phyloP scores from a whole-genome alignment of 1,140 invertebrate species.

The Drosophila persimilis region DNA sequence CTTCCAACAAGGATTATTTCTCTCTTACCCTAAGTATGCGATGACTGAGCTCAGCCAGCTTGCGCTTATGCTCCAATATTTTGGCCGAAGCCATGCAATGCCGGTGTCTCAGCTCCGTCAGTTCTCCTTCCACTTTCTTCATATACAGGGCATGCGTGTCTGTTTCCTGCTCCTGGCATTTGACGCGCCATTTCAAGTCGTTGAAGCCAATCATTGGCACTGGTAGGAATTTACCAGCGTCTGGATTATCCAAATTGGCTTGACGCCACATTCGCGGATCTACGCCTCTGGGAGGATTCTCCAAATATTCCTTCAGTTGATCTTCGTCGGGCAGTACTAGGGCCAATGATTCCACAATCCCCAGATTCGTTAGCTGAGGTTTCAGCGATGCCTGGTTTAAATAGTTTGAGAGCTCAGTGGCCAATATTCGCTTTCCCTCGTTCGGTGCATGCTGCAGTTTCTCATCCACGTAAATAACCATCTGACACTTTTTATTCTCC shows the following conservation, averaged over 20 bases:
- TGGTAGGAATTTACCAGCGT: constrained; percentile 93
- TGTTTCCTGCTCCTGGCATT: constrained; percentile 92
- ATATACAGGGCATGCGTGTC: constrained; percentile 90
- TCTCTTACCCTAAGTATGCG: constrained; percentile 88
- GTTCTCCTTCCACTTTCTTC: constrained; percentile 89
- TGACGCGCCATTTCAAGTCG: constrained; percentile 89
- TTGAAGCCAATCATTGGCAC: constrained; percentile 96
- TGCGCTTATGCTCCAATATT: constrained; percentile 89
- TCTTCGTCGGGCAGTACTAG: constrained; percentile 87
- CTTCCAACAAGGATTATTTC: constrained; percentile 14
- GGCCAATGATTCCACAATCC: constrained; percentile 86
- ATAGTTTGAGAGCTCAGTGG: constrained; percentile 88
- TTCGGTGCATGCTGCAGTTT: constrained; percentile 87
- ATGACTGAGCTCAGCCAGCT: constrained; percentile 90
- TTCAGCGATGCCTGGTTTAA: constrained; percentile 88
- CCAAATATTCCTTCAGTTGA: constrained; percentile 94
- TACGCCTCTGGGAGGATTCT: constrained; percentile 92
- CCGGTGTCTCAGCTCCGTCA: constrained; percentile 89
- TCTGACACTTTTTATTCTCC: constrained; percentile 90
- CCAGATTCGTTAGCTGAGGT: constrained; percentile 87
- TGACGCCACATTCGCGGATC: constrained; percentile 93
- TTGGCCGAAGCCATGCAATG: constrained; percentile 89
- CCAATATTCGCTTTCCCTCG: constrained; percentile 87
- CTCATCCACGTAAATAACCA: constrained; percentile 91
- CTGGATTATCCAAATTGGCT: constrained; percentile 96